Base-by-base conservation (phyloP, 1,140 invertebrate species). In the Papilio glaucus region DNA sequence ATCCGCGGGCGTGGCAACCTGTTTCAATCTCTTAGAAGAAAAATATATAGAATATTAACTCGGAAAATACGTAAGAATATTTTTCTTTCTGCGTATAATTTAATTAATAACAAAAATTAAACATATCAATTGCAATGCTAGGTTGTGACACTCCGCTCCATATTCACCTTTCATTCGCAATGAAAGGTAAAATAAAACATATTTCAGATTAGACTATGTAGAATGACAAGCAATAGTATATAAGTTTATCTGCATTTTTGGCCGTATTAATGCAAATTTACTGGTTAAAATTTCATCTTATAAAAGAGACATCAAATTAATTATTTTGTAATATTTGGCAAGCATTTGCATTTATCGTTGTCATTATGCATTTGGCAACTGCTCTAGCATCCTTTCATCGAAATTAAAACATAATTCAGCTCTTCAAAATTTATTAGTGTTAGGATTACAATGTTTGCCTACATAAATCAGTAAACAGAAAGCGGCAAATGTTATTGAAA, bases 341-440 rank as follows among this genome's bases (percentile, higher is more conserved):
- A 69, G 42, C 45, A 37, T 5, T 69, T 69, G 67, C 67, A 69
- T 69, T 69, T 53, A 69, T 69, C 67, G 67, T 53, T 69, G 67
- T 69, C 67, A 69, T 68, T 68, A 68, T 65, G 38, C 65, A 49
- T 69, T 69, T 69, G 67, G 67, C 67, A 69, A 24, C 42, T 49
- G 67, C 33, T 69, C 45, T 18, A 69, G 37, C 67, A 49, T 53
- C 42, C 67, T 69, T 69, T 69, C 67, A 69, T 53, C 67, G 33
- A 53, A 18, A 69, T 69, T 53, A 69, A 53, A 69, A 69, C 15
- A 69, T 53, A 69, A 21, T 69, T 69, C 45, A 69, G 29, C 7
- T 29, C 33, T 49, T 29, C n/a, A 53, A 53, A 69, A 33, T 53
- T 45, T 57, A 57, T 57, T 12, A 21, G 10, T 57, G 21, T 57